Percentiles rank a stretch among this genome's conserved stretches.
Conservation (phyloP, 2,113 vertebrate genomes). For the Dromiciops gliroides region DNA sequence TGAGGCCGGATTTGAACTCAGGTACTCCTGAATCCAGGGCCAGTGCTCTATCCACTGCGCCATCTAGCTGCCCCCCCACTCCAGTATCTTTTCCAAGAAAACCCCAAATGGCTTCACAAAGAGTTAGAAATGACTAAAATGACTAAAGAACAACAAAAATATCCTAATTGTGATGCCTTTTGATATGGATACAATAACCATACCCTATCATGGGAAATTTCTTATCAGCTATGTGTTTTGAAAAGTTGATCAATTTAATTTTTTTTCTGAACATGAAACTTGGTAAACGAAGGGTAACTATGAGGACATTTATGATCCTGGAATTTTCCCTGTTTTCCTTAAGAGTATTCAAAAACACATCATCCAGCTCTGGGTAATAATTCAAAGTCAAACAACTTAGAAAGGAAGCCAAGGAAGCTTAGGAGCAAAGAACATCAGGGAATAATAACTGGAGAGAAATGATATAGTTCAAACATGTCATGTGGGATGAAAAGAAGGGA, state of each 20-base stretch:
- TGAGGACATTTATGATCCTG: neutral
- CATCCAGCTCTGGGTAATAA: neutral
- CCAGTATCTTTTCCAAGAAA: no score
- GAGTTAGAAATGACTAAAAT: no score
- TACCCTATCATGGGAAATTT: neutral
- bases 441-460: neutral
- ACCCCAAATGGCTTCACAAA: no score
- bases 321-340: neutral
- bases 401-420: neutral
- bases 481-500: neutral
- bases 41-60: no score
- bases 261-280: neutral
- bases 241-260: neutral
- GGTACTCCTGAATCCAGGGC: no score
- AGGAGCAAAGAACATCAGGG: neutral
- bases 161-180: neutral
- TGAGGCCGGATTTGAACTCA: no score
- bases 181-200: neutral
- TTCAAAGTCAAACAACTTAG: neutral
- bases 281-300: neutral
- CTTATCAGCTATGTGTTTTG: neutral
- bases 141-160: no score
- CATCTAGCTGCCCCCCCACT: no score
- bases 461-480: neutral
- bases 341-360: neutral